Conservation (phyloP, 23 tunicate genomes). For the Trididemnum clinides region DNA sequence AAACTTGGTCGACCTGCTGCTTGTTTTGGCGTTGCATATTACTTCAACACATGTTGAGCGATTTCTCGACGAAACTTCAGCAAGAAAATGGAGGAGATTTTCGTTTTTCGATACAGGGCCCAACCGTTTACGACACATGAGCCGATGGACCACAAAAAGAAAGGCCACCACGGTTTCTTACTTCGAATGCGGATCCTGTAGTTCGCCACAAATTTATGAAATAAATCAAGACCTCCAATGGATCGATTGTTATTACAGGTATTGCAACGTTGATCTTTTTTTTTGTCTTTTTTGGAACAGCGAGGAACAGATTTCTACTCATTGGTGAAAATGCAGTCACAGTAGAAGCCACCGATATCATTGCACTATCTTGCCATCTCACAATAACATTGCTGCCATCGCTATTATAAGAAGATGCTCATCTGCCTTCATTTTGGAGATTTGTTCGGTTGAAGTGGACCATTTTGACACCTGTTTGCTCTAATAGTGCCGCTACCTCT, state of each 20-base stretch:
- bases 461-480: not conserved
- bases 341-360: not conserved
- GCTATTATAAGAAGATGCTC: not conserved
- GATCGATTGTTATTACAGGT: not conserved
- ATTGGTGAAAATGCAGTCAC: not conserved
- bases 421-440: not conserved
- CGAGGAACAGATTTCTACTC: not conserved
- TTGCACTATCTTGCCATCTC: not conserved
- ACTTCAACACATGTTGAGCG: not conserved
- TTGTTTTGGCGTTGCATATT: not conserved
- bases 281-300: not conserved
- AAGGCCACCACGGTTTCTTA: not conserved
- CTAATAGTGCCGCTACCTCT: not conserved
- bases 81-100: not conserved
- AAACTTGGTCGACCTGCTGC: too few relatives aligned
- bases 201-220: not conserved
- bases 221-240: not conserved
- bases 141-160: not conserved
- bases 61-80: not conserved
- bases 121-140: not conserved
- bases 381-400: not conserved
- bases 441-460: not conserved
- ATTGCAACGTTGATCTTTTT: not conserved
- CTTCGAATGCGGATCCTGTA: not conserved
- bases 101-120: not conserved